Conservation (phyloP, 2,113 vertebrate species). For the Percina caprodes region DNA sequence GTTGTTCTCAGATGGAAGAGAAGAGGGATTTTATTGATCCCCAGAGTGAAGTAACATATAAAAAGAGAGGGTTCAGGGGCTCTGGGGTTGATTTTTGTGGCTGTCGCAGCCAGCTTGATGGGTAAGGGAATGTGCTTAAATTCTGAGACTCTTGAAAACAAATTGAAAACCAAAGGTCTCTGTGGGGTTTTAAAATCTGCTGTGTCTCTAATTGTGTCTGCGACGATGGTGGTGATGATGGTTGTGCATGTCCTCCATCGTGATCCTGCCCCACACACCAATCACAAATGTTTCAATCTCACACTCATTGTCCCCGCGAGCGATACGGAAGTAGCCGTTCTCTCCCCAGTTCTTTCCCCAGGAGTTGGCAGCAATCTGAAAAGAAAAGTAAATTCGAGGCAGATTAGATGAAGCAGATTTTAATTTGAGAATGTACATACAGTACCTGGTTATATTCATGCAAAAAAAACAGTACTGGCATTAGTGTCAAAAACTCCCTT, state of each 20-base stretch:
- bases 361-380: constrained; percentile 94
- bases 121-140: constrained; percentile 38
- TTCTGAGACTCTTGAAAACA: constrained; percentile 37
- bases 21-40: constrained; percentile 13
- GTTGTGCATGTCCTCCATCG: constrained; percentile 93
- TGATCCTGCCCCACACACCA: constrained; percentile 94
- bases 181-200: neutral
- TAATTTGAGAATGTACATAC: neutral
- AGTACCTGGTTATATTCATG: neutral
- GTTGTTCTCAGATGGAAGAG: constrained; percentile 5
- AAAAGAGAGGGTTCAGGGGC: constrained; percentile 18
- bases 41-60: constrained; percentile 31
- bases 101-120: constrained; percentile 33
- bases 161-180: constrained; percentile 44
- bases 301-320: constrained; percentile 93
- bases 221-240: constrained; percentile 81
- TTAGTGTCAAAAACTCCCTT: neutral
- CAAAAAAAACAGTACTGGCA: neutral
- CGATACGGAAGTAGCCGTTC: constrained; percentile 92
- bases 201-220: constrained; percentile 67
- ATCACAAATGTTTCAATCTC: constrained; percentile 96
- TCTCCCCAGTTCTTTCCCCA: constrained; percentile 97
- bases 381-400: neutral
- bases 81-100: constrained; percentile 27
- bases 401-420: neutral